Evolutionary conservation across 2,888 invertebrate species (phyloP).

Genomic region (Melangyna quadrimaculata): DNA sequence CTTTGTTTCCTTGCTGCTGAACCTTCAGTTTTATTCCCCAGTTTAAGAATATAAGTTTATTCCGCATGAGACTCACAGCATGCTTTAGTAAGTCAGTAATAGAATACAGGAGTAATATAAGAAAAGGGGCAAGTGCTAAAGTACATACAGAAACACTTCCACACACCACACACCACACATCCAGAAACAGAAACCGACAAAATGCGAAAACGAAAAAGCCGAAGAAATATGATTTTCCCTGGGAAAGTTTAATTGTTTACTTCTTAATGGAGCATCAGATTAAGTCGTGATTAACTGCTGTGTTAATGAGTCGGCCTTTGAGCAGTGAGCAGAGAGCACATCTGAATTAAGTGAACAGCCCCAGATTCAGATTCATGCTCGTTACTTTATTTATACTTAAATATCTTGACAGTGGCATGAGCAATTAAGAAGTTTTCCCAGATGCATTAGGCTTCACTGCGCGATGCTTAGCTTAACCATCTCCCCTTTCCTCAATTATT

Average conservation of each 20-base stretch:
- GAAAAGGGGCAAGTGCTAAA: neutral
- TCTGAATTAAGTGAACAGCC: constrained; percentile 25
- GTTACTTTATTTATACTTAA: neutral
- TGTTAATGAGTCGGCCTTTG: constrained; percentile 63
- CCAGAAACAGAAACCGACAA: neutral
- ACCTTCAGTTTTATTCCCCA: constrained; percentile 24
- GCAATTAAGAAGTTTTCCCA: constrained; percentile 13
- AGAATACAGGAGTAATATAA: neutral
- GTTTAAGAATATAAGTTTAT: neutral
- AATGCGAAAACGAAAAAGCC: constrained; percentile 32
- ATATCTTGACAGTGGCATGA: neutral
- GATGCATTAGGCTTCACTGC: neutral
- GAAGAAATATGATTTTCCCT: constrained; percentile 64
- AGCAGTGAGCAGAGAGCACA: no score
- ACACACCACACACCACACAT: neutral
- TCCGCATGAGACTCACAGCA: neutral
- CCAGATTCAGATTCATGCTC: neutral
- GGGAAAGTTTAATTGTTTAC: constrained; percentile 67
- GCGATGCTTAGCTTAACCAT: neutral
- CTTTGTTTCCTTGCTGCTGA: constrained; percentile 32
- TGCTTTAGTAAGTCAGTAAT: neutral
- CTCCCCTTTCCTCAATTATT: neutral
- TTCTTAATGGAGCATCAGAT: constrained; percentile 70
- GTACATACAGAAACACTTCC: neutral
- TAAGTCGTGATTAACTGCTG: constrained; percentile 71